phyloP scores from a whole-genome alignment of 2,888 invertebrate genomes.

The Clunio marinus region DNA sequence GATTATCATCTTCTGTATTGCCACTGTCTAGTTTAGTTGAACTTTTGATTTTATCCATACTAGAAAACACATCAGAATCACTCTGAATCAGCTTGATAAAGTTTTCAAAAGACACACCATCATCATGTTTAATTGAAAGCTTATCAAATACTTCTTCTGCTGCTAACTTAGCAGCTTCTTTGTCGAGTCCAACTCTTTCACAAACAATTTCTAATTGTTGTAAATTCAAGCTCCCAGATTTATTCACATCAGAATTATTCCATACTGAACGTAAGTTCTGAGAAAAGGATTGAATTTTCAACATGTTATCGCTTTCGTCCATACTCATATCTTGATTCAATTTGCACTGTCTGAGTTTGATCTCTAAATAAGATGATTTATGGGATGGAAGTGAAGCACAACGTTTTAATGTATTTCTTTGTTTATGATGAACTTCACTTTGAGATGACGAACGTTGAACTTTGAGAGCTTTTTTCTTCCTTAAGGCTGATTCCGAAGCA shows the following conservation, averaged over 20 bases:
- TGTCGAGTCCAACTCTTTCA: constrained; percentile 62
- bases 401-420: constrained; percentile 54
- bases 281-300: constrained; percentile 10
- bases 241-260: constrained; percentile 57
- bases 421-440: constrained; percentile 53
- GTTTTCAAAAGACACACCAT: constrained; percentile 62
- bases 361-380: constrained; percentile 44
- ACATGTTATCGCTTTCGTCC: constrained; percentile 28
- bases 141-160: constrained; percentile 62
- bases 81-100: constrained; percentile 60
- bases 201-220: constrained; percentile 62
- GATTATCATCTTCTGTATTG: constrained; percentile 6
- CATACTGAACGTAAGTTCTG: constrained; percentile 51
- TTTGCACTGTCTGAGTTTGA: constrained; percentile 40
- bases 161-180: constrained; percentile 59
- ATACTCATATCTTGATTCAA: constrained; percentile 39
- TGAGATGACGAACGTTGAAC: constrained; percentile 58
- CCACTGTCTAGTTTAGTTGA: constrained; percentile 37
- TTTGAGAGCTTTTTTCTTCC: constrained; percentile 40
- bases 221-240: constrained; percentile 57
- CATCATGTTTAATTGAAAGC: constrained; percentile 60
- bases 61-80: constrained; percentile 45
- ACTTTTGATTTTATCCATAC: constrained; percentile 39
- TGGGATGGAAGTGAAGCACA: constrained; percentile 57
- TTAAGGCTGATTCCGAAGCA: constrained; percentile 40